Base-by-base conservation (phyloP, 2,113 vertebrate genomes). In the Calonectris borealis region DNA sequence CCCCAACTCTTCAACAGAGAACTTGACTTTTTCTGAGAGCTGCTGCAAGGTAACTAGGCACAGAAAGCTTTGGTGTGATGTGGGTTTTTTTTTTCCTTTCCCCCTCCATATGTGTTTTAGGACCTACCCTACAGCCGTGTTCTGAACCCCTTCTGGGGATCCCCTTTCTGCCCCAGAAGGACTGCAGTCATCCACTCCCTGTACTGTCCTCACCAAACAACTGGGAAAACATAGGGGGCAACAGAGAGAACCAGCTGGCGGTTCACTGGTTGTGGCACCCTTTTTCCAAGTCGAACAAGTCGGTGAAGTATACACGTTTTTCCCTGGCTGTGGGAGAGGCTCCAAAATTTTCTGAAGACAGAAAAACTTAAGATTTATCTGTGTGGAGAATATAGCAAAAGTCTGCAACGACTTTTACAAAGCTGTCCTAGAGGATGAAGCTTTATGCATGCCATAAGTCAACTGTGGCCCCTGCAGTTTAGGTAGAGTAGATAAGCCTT, bases 391-490 rank as follows among this genome's bases (percentile, higher is more conserved):
- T 24, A 29, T 1, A 46, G 22, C 17, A 46, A n/a, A 42, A 21
- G 21, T 9, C n/a, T 58, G 68, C 42, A 40, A 6, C 36, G 24
- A 46, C 10, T 46, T 90, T 13, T 69, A 48, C 34, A 26, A 62
- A 71, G 62, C 46, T 69, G 54, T 61, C 22, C 22, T 24, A 38
- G 16, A 52, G 54, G 12, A 52, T 46, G 38, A 83, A 83, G 18
- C 38, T 73, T 42, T 46, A n/a, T 5, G 31, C 9, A 1, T 20
- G 34, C 27, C 16, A 0, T 9, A n/a, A 69, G 2, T 60, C n/a
- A 73, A 1, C 71, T 26, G 10, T 8, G 16, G 22, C 10, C 46
- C 40, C 42, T 75, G 10, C 51, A 18, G 46, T 83, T 55, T 36
- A 75, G n/a, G 40, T 40, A 69, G 42, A 52, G 36, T 16, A 76